Evolutionary conservation across 1,140 invertebrate species (phyloP).

Genomic region (Reticulitermes speratus): DNA sequence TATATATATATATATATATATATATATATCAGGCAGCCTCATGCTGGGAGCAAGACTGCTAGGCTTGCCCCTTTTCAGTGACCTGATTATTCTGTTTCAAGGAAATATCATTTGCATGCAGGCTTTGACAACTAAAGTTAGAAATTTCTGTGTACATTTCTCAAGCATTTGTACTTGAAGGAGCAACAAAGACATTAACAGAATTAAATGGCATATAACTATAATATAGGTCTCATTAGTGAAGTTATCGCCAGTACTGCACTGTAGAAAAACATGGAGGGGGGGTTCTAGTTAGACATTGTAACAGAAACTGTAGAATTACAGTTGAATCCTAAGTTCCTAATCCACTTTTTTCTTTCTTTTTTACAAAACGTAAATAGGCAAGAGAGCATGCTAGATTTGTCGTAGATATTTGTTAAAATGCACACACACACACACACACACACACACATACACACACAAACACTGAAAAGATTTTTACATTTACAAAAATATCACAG

Average conservation of each 20-base stretch:
- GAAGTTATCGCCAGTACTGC: background rate
- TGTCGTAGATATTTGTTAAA: background rate
- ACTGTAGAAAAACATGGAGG: background rate
- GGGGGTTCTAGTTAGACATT: background rate
- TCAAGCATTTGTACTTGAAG: too few species aligned
- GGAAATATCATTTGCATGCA: too few species aligned
- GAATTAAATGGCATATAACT: too few species aligned
- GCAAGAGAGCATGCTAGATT: constrained; percentile 15
- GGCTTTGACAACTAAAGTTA: too few species aligned
- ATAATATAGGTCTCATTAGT: background rate
- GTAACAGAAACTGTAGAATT: background rate
- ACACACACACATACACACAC: background rate
- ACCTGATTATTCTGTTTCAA: too few species aligned
- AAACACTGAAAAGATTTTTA: constrained; percentile 8
- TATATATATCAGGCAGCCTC: too few species aligned
- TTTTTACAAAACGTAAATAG: background rate
- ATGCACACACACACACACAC: background rate
- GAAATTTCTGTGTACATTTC: too few species aligned
- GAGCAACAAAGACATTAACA: too few species aligned
- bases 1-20: too few species aligned
- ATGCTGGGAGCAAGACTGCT: too few species aligned
- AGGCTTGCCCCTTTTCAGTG: too few species aligned
- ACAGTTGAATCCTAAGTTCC: background rate
- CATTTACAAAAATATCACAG: constrained; percentile 19
- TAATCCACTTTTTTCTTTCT: background rate